These are phyloP conservation scores for Dendrocopos noguchii DNA, from an alignment of 2,113 vertebrate genomes.

Conservation along the genomic window DNA sequence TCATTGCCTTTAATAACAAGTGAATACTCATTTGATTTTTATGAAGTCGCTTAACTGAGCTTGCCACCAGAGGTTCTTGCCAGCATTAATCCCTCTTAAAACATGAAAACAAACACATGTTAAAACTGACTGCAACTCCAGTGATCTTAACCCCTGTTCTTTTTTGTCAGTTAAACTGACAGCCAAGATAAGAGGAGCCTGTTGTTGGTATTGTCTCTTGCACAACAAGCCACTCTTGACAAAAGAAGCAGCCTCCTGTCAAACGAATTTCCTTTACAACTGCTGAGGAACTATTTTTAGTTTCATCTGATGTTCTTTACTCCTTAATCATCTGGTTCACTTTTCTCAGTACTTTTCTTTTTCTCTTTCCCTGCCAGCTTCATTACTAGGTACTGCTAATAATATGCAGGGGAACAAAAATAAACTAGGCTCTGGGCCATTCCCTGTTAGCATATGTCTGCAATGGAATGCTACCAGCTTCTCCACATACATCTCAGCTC, in stretches of 20 bases:
- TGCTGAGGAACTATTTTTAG: slow-evolving; percentile 67
- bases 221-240: slow-evolving; percentile 72
- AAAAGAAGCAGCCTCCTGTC: slow-evolving; percentile 74
- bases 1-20: not conserved
- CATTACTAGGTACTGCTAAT: not conserved
- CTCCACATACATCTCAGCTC: not conserved
- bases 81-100: slow-evolving; percentile 26
- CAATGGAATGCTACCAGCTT: not conserved
- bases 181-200: slow-evolving; percentile 68
- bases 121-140: slow-evolving; percentile 19
- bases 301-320: slow-evolving; percentile 59
- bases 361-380: not conserved
- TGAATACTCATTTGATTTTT: not conserved
- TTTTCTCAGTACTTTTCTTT: slow-evolving; percentile 16
- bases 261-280: slow-evolving; percentile 77
- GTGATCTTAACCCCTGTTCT: slow-evolving; percentile 57
- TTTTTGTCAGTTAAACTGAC: slow-evolving; percentile 77
- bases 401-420: not conserved
- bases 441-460: not conserved
- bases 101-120: slow-evolving; percentile 56
- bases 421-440: not conserved
- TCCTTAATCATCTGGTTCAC: slow-evolving; percentile 34
- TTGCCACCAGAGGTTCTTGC: slow-evolving; percentile 17
- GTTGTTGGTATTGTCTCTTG: slow-evolving; percentile 71
- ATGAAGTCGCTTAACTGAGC: slow-evolving; percentile 36